Base-by-base conservation (phyloP, 2,888 invertebrate species). In the Aleiodes leptofemur region DNA sequence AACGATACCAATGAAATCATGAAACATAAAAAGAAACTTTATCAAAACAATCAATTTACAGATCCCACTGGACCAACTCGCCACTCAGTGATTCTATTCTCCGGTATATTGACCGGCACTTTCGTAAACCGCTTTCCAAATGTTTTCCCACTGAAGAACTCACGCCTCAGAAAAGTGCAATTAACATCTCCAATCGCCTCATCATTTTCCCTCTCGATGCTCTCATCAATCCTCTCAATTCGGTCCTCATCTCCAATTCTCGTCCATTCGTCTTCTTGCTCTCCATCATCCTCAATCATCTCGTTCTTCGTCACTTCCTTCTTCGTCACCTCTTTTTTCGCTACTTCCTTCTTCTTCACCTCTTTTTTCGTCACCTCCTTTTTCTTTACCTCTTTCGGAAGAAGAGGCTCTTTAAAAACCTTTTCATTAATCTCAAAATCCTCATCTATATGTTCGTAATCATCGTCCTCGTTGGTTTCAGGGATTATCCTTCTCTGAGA, bases 51-150 rank as follows among this genome's bases (percentile, higher is more conserved):
- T 14, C 11, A 14, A 14, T 51, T 55, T 0, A 55, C 14, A n/a
- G 7, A 9, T 1, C 43, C 9, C 43, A 7, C 43, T 7, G 43
- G 9, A 34, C 9, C 43, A 43, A 9, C 43, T 38, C 38, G 6
- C 43, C 43, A 55, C 8, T 55, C 55, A 3, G 7, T 14, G 8
- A 55, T 16, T 16, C 55, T 55, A 55, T 55, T 55, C 16, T 55
- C 55, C 7, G 55, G 14, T 16, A 14, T 55, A 55, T 55, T n/a
- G 1, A 43, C 43, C 4, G 43, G 43, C 43, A 11, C 43, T 43
- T 64, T 64, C 16, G 16, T 64, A 38, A 64, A 64, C 0, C 14
- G 16, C 6, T 64, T 64, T 1, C 64, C 64, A 64, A 64, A 43
- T 9, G 1, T 23, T 64, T 43, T 0, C 5, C 64, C 64, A 48